phyloP scores from a whole-genome alignment of 2,113 vertebrate species.

The Gobio gobio region DNA sequence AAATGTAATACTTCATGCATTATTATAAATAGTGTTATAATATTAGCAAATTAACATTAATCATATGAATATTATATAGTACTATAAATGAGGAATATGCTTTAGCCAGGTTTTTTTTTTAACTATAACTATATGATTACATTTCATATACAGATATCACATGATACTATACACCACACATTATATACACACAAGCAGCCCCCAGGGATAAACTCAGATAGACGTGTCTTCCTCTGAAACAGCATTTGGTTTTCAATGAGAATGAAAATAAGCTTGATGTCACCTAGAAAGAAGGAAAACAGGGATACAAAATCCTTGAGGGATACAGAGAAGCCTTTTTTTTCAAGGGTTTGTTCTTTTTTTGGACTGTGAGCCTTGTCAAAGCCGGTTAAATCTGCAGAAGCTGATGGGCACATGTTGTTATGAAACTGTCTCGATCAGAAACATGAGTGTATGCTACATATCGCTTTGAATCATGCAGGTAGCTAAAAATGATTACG shows the following conservation, averaged over 20 bases:
- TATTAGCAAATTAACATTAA: not conserved
- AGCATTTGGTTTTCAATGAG: conserved; percentile 70
- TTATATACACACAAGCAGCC: not conserved
- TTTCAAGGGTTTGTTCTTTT: conserved; percentile 41
- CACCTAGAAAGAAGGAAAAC: conserved; percentile 60
- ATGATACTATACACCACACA: not conserved
- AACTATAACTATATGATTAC: not conserved
- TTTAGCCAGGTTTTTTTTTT: too few species aligned
- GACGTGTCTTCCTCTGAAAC: conserved; percentile 61
- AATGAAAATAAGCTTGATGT: conserved; percentile 66
- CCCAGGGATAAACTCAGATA: conserved; percentile 37
- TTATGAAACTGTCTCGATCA: conserved; percentile 16
- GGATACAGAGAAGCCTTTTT: conserved; percentile 47
- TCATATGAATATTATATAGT: too few species aligned
- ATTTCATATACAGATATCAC: not conserved
- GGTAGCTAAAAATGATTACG: not conserved
- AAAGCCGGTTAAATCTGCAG: conserved; percentile 63
- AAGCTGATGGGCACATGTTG: conserved; percentile 56
- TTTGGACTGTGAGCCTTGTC: conserved; percentile 63
- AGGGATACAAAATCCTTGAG: conserved; percentile 65
- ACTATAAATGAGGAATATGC: too few species aligned
- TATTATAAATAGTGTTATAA: not conserved
- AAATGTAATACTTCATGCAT: not conserved
- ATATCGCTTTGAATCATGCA: not conserved
- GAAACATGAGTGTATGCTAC: not conserved